Percentiles rank a stretch among this genome's conserved stretches.
Conservation (phyloP, 2,888 invertebrate species). For the Serripes groenlandicus region DNA sequence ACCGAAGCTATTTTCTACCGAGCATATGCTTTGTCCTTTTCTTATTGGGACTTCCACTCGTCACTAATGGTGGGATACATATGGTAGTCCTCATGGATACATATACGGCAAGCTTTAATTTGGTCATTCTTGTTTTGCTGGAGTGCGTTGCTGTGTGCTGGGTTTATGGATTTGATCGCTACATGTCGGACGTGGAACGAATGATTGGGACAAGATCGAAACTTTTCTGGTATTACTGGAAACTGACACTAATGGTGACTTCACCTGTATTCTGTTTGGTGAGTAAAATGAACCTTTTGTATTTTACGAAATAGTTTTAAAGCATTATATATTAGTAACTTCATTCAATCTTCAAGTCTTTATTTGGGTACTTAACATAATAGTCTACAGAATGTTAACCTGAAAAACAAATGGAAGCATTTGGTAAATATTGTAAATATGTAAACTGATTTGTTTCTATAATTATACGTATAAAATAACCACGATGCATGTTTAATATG, state of each 20-base stretch:
- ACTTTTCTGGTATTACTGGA: slow-evolving; percentile 35
- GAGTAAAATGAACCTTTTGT: too few relatives aligned
- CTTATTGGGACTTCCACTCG: slow-evolving; percentile 43
- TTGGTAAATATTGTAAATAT: too few relatives aligned
- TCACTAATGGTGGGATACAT: slow-evolving; percentile 73
- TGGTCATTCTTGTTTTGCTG: slow-evolving; percentile 90
- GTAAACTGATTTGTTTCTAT: too few relatives aligned
- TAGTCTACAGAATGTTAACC: too few relatives aligned
- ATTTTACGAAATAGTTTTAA: too few relatives aligned
- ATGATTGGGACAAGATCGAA: slow-evolving; percentile 37
- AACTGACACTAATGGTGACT: slow-evolving; percentile 24
- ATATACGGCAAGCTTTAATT: slow-evolving; percentile 78
- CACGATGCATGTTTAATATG: too few relatives aligned
- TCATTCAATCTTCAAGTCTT: too few relatives aligned
- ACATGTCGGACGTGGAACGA: slow-evolving; percentile 41
- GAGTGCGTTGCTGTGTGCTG: slow-evolving; percentile 91
- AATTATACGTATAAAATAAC: too few relatives aligned
- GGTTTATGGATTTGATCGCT: slow-evolving; percentile 89
- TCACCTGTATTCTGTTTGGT: slow-evolving; percentile 39
- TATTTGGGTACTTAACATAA: too few relatives aligned
- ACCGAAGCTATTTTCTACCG: slow-evolving; percentile 4
- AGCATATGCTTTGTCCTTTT: slow-evolving; percentile 21
- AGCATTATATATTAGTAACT: too few relatives aligned
- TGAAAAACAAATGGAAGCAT: too few relatives aligned
- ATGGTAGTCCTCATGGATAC: slow-evolving; percentile 73